Evolutionary conservation across 2,888 invertebrate genomes (phyloP), one percentile per base, ranked within the genome.

Genomic region (Epirrhoe tristata): DNA sequence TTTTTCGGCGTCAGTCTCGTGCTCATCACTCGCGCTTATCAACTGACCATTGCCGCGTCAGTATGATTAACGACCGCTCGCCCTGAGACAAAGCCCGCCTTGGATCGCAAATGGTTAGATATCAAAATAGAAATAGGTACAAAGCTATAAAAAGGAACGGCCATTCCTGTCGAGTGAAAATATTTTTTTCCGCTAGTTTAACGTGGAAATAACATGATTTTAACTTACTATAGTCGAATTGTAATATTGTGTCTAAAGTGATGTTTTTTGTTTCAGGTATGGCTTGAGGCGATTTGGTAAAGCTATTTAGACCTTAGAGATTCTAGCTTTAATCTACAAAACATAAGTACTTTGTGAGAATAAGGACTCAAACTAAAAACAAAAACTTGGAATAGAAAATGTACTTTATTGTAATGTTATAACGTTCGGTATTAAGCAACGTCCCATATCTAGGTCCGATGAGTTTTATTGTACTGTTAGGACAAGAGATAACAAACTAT

Each of bases 51-150:
- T 79, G 81, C 81, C 72, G 78, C 80, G 82, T 81, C 84, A 81
- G 75, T 73, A 79, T 85, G 86, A 86, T 83, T 83, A 85, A 86
- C 81, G 86, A 85, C 67, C 72, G 53, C 32, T 71, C 71, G 75
- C 57, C 65, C 71, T 78, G 78, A 84, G 83, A 85, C 85, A 84
- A 85, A 82, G 81, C 76, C 78, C 69, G 76, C 77, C 69, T 73
- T 78, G 78, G 74, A 76, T 72, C 76, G 72, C 77, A 69, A 74
- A 74, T 52, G 51, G 74, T 71, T 76, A 77, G 77, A 81, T 78
- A 82, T 80, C 82, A 52, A 58, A 51, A 55, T n/a, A 32, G n/a
- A 52, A 39, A 12, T 36, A 36, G 5, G 43, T 24, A 57, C 24
- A 59, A 52, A 12, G 10, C 17, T 58, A 52, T 52, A 32, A 51